phyloP scores from a whole-genome alignment of 1,140 invertebrate species.

The Ips typographus region DNA sequence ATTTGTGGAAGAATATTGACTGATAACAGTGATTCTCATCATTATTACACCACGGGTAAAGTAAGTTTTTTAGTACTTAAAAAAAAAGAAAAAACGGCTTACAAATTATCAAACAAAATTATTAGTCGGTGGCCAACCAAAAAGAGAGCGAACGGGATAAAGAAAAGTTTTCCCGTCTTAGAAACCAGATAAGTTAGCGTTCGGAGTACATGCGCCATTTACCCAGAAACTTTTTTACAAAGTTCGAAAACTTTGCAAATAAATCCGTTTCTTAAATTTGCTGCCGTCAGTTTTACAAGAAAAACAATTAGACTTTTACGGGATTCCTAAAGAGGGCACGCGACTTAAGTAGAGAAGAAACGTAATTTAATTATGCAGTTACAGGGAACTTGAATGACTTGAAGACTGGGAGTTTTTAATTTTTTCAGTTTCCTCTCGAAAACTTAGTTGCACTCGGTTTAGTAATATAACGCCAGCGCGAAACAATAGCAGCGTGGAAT shows the following conservation, averaged over 20 bases:
- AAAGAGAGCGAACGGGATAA: background rate
- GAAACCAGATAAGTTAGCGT: slow-evolving; percentile 22
- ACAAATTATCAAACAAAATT: too few relatives aligned
- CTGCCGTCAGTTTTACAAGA: slow-evolving; percentile 33
- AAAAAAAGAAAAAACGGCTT: too few relatives aligned
- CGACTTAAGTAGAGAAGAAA: background rate
- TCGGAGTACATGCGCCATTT: slow-evolving; percentile 31
- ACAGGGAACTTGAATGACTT: background rate
- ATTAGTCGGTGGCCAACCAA: background rate
- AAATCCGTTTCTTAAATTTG: slow-evolving; percentile 36
- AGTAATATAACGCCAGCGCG: too few relatives aligned
- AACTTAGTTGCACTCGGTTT: too few relatives aligned
- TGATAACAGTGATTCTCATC: too few relatives aligned
- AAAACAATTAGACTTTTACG: slow-evolving; percentile 35
- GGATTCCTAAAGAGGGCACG: slow-evolving; percentile 9
- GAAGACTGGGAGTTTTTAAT: too few relatives aligned
- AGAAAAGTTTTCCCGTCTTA: background rate
- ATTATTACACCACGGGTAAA: too few relatives aligned
- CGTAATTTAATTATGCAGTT: slow-evolving; percentile 21
- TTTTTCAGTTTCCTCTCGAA: too few relatives aligned
- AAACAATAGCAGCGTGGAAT: too few relatives aligned
- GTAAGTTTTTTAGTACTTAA: too few relatives aligned
- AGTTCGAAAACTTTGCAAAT: slow-evolving; percentile 29
- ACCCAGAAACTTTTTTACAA: slow-evolving; percentile 28
- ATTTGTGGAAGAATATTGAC: too few relatives aligned